Evolutionary conservation across 2,888 invertebrate genomes (phyloP), one percentile per base, ranked within the genome.

Genomic region (Pherbina coryleti): DNA sequence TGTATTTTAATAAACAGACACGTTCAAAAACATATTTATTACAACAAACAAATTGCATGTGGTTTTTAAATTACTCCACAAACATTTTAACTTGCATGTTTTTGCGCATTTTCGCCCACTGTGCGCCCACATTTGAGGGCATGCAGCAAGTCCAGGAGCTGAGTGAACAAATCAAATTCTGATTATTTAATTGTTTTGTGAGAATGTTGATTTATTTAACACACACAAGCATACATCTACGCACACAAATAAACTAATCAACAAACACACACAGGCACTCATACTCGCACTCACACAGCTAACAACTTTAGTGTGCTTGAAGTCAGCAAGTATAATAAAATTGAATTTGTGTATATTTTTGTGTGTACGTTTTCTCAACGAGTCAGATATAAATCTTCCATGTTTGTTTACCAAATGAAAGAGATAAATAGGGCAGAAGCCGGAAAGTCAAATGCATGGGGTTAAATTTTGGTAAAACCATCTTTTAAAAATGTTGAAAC

Each of bases 181-280:
- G 67, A 75, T 75, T 66, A 55, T 67, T 75, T 75, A 75, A 75
- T 75, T 75, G 75, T 67, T 75, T 75, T 75, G 75, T 67, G 75
- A 67, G 55, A 55, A 67, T 67, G 66, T 55, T 75, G 66, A 75
- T 53, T 67, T 74, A 31, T 49, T 64, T 51, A 37, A 60, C 51
- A 53, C 51, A 62, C 22, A 79, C 31, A 44, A 44, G 60, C 51
- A 73, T 78, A 64, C 60, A 78, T 11, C 9, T 19, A 8, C 74
- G 71, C 67, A 72, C 55, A 66, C 51, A 60, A 72, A 11, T 14
- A 44, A 31, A 60, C 31, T 71, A 51, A 49, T 22, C 51, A 49
- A 66, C 78, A 73, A 69, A 74, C 22, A 22, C 37, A 0, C 62
- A 69, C 55, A 62, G 28, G 74, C 34, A 60, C 51, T 53, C 2